Base-by-base conservation (phyloP, 2,888 invertebrate genomes). In the Ditylenchus weischeri region DNA sequence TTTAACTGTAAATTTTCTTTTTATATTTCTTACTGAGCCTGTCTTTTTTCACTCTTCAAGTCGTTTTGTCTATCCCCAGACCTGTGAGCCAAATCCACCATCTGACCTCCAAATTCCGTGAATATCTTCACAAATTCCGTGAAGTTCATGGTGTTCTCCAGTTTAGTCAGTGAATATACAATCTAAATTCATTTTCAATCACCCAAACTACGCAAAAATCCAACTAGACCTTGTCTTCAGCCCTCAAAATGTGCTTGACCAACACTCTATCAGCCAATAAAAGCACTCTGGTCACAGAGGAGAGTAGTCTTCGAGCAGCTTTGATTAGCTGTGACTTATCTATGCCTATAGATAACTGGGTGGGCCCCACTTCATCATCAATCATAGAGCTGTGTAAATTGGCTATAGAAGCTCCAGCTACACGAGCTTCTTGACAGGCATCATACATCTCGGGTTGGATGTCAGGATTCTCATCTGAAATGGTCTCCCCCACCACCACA, bases 91-190 rank as follows among this genome's bases (percentile, higher is more conserved):
- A 98, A 86, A 84, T 96, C 95, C 74, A 98, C 94, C 95, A 98
- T 96, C 84, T 96, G 94, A 29, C 90, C 90, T 51, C 96, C 98
- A 84, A 98, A 96, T 84, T 94, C 92, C 76, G 94, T 93, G 86
- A 98, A 98, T 29, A 94, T 93, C 84, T 93, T 91, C 67, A 98
- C 95, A 85, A 98, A 98, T 86, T 98, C 96, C 63, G 94, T 92
- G 77, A 86, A 86, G 72, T 84, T 84, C 63, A 84, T 83, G 21
- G 86, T 86, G 69, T 83, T 83, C 76, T 87, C 87, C 67, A 87
- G 79, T 50, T 85, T 83, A 59, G 83, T 80, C 51, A 86, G 77
- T 51, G 85, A 85, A 66, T 78, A 81, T 19, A 83, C 76, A 38
- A 86, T 86, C 85, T 86, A 23, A 60, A 61, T 11, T 35, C 13